Percentiles rank a stretch among this genome's conserved stretches.
Conservation (phyloP, 2,797 vertebrate species). For the Gymnothorax reevesii region DNA sequence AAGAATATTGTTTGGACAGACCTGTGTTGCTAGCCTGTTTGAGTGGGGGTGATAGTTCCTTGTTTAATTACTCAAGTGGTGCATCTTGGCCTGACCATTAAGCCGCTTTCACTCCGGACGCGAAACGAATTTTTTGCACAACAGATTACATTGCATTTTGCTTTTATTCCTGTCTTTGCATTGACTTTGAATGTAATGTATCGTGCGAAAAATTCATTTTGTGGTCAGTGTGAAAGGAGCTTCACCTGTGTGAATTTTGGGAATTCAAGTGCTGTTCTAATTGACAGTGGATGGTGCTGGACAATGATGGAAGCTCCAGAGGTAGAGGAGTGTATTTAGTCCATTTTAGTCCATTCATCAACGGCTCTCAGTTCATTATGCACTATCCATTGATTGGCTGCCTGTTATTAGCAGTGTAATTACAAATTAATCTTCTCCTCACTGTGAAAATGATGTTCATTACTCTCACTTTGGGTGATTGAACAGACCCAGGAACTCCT, state of each 20-base stretch:
- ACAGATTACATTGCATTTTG: too few species aligned
- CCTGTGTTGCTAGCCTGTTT: background rate
- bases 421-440: background rate
- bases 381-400: conserved; percentile 2
- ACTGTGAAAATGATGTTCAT: conserved; percentile 4
- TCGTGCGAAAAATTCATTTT: too few species aligned
- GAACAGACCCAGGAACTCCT: background rate
- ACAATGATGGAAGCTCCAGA: background rate
- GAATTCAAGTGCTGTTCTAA: background rate
- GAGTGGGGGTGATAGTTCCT: background rate
- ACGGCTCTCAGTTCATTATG: background rate
- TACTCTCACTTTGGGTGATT: background rate
- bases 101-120: too few species aligned
- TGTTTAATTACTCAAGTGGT: background rate
- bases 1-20: too few species aligned
- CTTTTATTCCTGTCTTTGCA: too few species aligned
- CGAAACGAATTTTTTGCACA: too few species aligned
- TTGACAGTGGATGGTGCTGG: background rate
- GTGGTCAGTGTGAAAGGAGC: too few species aligned
- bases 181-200: too few species aligned
- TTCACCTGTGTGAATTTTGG: background rate
- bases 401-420: background rate
- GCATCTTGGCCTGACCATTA: background rate
- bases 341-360: background rate
- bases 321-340: background rate